Conservation (phyloP, 2,888 invertebrate genomes). For the Steinernema hermaphroditum region DNA sequence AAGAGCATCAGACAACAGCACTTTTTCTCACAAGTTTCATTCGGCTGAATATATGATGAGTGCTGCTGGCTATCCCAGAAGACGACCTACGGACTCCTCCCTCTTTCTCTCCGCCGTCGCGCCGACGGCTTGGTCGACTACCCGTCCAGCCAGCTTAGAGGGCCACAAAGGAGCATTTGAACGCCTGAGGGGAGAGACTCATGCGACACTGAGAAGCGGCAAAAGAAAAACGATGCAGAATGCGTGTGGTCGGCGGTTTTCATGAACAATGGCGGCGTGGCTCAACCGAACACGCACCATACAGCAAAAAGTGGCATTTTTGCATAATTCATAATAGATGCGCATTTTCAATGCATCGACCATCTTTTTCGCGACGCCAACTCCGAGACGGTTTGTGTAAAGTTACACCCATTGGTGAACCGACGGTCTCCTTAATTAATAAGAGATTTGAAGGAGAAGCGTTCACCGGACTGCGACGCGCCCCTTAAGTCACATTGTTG, state of each 20-base stretch:
- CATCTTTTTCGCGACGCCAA: too few species aligned
- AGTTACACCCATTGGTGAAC: too few species aligned
- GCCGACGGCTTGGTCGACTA: background rate
- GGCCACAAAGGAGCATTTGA: background rate
- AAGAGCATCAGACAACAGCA: conserved; percentile 1
- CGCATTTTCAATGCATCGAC: too few species aligned
- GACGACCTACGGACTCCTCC: background rate
- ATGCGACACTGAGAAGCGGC: background rate
- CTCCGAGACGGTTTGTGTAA: too few species aligned
- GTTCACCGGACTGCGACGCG: too few species aligned
- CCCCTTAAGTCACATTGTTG: too few species aligned
- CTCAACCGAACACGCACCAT: background rate
- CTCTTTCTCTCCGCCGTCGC: background rate
- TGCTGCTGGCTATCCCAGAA: background rate
- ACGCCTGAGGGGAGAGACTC: background rate
- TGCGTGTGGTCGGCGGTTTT: background rate
- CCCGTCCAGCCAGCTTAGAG: background rate
- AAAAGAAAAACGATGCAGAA: background rate
- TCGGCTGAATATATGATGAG: conserved; percentile 10
- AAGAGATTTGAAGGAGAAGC: too few species aligned
- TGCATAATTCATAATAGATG: background rate
- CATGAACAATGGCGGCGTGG: background rate
- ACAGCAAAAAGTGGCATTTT: background rate
- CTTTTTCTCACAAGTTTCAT: conserved; percentile 26
- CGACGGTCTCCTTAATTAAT: too few species aligned